These are phyloP conservation scores for Philaethria dido DNA, from an alignment of 2,888 invertebrate genomes.

Conservation along the genomic window DNA sequence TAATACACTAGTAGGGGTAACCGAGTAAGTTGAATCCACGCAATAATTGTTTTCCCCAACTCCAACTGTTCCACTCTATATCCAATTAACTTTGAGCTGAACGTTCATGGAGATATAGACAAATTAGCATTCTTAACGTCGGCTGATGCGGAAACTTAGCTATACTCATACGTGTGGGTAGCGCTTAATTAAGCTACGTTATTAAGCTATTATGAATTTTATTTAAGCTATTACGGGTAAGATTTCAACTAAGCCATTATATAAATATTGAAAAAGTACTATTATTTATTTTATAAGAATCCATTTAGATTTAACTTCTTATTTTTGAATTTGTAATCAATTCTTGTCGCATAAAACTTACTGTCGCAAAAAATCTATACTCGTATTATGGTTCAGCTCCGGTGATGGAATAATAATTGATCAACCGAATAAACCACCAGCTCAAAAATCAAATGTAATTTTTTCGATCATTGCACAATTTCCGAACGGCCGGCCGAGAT, in stretches of 20 bases:
- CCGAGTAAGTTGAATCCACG: slow-evolving; percentile 32
- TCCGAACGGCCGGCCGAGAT: slow-evolving; percentile 45
- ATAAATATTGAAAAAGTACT: too few relatives aligned
- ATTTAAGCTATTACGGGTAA: too few relatives aligned
- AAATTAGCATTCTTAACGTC: slow-evolving; percentile 32
- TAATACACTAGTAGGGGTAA: slow-evolving; percentile 27
- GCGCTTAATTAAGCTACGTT: neutral
- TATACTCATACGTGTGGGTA: slow-evolving; percentile 6
- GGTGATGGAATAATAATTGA: slow-evolving; percentile 5
- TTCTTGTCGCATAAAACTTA: neutral
- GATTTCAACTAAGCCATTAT: too few relatives aligned
- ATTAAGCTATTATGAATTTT: too few relatives aligned
- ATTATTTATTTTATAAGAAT: too few relatives aligned
- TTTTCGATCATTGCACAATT: slow-evolving; percentile 36
- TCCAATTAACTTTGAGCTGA: slow-evolving; percentile 47
- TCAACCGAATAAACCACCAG: slow-evolving; percentile 22
- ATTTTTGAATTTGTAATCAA: neutral
- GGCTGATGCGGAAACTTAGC: slow-evolving; percentile 16
- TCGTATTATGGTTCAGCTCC: neutral
- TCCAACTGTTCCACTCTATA: slow-evolving; percentile 41
- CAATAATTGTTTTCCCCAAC: slow-evolving; percentile 43
- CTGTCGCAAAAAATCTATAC: too few relatives aligned
- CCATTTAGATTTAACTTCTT: neutral
- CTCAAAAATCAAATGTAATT: slow-evolving; percentile 34
- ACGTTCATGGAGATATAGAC: slow-evolving; percentile 24